Percentiles rank a stretch among this genome's conserved stretches.
Evolutionary conservation across 2,797 vertebrate genomes (phyloP).

Genomic region (Mus minutoides): DNA sequence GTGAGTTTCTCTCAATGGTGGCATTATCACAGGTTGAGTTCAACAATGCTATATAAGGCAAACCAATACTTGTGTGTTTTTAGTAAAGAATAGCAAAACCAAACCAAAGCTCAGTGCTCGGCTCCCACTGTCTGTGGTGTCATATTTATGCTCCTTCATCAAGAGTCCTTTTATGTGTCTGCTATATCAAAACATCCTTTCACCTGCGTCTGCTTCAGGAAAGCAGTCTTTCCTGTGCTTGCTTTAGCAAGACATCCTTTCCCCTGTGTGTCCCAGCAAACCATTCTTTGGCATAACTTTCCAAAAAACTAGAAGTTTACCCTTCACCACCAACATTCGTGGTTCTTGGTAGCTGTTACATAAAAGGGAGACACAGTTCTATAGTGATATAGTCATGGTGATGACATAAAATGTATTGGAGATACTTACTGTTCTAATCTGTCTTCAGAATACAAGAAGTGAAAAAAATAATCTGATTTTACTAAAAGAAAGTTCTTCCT

Average conservation of each 20-base stretch:
- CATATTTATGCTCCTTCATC: not conserved
- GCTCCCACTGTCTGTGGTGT: not conserved
- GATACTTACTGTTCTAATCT: conserved; percentile 51
- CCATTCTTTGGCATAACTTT: no score
- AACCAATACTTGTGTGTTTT: not conserved
- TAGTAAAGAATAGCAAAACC: not conserved
- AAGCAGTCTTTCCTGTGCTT: not conserved
- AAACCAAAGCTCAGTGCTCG: not conserved
- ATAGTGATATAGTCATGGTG: conserved; percentile 16
- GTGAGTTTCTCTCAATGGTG: not conserved
- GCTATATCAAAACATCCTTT: not conserved
- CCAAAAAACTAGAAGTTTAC: not conserved
- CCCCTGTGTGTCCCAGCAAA: no score
- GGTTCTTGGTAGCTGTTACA: not conserved
- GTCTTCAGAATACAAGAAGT: conserved; percentile 66
- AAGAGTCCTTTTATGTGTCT: not conserved
- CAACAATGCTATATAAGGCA: not conserved
- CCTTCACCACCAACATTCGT: not conserved
- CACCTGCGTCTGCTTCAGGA: not conserved
- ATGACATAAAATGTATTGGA: conserved; percentile 62
- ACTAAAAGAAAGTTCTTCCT: conserved; percentile 30
- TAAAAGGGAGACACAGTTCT: conserved; percentile 43
- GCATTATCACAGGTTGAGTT: not conserved
- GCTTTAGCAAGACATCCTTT: not conserved
- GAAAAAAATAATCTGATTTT: conserved; percentile 60